These are phyloP conservation scores for Rhopalosiphum nymphaeae DNA, from an alignment of 2,888 invertebrate species.

Conservation along the genomic window DNA sequence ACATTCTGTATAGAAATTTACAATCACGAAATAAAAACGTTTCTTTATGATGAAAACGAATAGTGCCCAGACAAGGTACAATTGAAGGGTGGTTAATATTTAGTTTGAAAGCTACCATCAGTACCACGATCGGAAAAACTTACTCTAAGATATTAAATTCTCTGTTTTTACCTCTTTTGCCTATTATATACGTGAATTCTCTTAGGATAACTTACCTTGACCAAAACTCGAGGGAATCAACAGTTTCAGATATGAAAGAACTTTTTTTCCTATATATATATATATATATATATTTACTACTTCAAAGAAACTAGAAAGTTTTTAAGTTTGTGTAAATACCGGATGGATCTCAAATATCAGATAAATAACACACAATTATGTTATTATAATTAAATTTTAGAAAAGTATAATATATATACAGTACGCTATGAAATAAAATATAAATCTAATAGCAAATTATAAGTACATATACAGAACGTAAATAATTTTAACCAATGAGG, in stretches of 20 bases:
- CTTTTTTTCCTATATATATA: constrained; percentile 2
- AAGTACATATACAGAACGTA: neutral
- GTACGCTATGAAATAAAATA: neutral
- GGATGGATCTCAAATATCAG: neutral
- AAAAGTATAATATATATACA: neutral
- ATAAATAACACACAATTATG: neutral
- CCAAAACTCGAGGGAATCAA: constrained; percentile 21
- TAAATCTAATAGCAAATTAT: neutral
- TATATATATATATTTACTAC: neutral
- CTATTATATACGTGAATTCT: constrained; percentile 27
- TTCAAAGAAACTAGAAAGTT: constrained; percentile 7
- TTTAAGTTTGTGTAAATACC: neutral
- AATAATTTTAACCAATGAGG: neutral
- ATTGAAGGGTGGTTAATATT: constrained; percentile 22
- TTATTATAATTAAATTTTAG: neutral
- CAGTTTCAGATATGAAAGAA: constrained; percentile 45
- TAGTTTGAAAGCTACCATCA: constrained; percentile 42
- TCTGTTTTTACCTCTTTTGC: constrained; percentile 55
- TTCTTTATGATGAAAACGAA: constrained; percentile 46
- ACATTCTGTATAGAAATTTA: neutral
- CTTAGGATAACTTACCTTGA: constrained; percentile 48
- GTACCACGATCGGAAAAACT: constrained; percentile 41
- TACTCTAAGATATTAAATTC: constrained; percentile 62
- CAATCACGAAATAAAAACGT: constrained; percentile 43
- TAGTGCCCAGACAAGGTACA: neutral